Evolutionary conservation across 2,113 vertebrate species (phyloP).

Genomic region (Misgurnus anguillicaudatus): DNA sequence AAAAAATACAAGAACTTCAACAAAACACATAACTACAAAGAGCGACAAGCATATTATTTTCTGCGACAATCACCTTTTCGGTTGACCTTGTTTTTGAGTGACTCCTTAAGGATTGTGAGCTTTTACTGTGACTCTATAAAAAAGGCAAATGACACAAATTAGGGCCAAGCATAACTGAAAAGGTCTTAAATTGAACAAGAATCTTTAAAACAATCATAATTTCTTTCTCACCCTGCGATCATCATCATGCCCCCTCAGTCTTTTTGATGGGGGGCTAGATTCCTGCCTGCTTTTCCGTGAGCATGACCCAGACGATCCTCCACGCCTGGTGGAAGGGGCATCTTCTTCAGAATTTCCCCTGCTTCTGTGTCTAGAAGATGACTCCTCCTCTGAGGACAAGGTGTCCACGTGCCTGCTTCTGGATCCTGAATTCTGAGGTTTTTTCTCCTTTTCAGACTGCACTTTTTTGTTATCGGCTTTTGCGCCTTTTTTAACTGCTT

Average conservation of each 20-base stretch:
- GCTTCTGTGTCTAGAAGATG: conserved; percentile 17
- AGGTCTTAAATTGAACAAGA: background rate
- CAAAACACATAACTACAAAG: background rate
- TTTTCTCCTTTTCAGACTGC: conserved; percentile 21
- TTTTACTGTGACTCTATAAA: conserved; percentile 51
- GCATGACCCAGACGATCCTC: conserved; percentile 52
- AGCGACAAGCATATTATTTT: background rate
- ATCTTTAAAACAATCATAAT: background rate
- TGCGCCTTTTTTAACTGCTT: background rate
- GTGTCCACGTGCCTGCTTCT: conserved; percentile 11
- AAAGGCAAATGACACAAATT: background rate
- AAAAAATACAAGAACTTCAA: conserved; percentile 3
- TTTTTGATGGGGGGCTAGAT: conserved; percentile 42
- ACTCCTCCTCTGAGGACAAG: conserved; percentile 42
- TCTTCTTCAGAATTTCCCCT: conserved; percentile 37
- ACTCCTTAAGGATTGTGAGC: conserved; percentile 41
- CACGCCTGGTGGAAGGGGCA: conserved; percentile 52
- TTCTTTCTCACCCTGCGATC: conserved; percentile 47
- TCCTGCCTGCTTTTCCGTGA: conserved; percentile 48
- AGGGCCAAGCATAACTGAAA: background rate
- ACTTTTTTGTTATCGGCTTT: conserved; percentile 16
- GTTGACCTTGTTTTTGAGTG: conserved; percentile 27
- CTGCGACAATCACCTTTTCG: conserved; percentile 32
- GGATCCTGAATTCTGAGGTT: conserved; percentile 24
- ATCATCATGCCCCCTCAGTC: conserved; percentile 38